These are phyloP conservation scores for Homalodisca vitripennis DNA, from an alignment of 1,140 invertebrate species.

Conservation along the genomic window DNA sequence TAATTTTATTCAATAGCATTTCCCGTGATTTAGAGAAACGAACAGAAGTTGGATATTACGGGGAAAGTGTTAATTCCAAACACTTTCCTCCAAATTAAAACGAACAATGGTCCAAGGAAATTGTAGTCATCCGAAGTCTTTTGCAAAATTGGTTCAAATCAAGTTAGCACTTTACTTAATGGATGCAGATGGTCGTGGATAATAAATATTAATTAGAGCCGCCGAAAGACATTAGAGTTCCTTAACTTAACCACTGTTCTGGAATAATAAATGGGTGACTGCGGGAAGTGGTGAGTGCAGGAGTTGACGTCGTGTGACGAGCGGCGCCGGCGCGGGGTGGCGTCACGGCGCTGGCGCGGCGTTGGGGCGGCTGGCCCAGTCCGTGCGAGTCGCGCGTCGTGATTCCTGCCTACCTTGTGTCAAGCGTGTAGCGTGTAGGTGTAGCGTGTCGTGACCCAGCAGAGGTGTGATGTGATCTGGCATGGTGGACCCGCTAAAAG, in stretches of 20 bases:
- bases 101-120: too few species aligned
- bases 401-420: neutral
- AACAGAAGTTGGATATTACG: too few species aligned
- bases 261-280: neutral
- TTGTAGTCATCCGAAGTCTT: too few species aligned
- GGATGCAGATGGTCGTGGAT: neutral
- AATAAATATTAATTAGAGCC: conserved; percentile 7
- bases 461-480: neutral
- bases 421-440: neutral
- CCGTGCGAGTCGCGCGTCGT: neutral
- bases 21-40: too few species aligned
- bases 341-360: neutral
- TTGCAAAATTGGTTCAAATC: conserved; percentile 3
- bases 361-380: neutral
- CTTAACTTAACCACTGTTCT: neutral
- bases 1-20: too few species aligned
- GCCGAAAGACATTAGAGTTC: conserved; percentile 12
- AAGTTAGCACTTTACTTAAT: neutral
- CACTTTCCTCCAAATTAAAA: too few species aligned
- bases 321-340: too few species aligned
- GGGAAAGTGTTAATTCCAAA: too few species aligned
- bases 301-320: neutral
- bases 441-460: neutral
- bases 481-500: conserved; percentile 87
- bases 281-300: neutral